phyloP scores from a whole-genome alignment of 2,113 vertebrate genomes.

The Panurus biarmicus region DNA sequence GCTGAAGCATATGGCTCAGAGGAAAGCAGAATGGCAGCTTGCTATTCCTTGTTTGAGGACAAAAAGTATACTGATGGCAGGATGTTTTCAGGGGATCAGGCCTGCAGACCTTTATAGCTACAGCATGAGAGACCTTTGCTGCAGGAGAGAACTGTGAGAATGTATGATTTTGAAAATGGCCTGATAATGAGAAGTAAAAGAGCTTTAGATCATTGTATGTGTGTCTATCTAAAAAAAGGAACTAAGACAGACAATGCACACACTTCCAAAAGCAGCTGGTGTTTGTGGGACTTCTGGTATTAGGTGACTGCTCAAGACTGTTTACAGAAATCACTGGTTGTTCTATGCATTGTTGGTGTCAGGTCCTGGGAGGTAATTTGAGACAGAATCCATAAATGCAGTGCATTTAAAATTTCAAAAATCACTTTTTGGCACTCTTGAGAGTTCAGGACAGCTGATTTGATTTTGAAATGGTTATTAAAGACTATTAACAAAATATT shows the following conservation, averaged over 20 bases:
- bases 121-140: not conserved
- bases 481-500: not conserved
- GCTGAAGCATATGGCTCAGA: not conserved
- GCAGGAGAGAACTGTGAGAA: not conserved
- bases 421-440: not conserved
- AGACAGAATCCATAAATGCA: not conserved
- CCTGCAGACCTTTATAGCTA: not conserved
- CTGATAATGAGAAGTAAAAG: not conserved
- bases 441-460: not conserved
- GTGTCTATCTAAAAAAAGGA: not conserved
- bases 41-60: constrained; percentile 16
- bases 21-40: constrained; percentile 10
- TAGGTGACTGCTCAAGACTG: not conserved
- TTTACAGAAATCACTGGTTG: not conserved
- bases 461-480: not conserved
- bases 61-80: not conserved
- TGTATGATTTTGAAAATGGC: not conserved
- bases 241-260: not conserved
- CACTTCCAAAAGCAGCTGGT: not conserved
- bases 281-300: not conserved
- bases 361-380: not conserved
- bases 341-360: not conserved
- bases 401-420: not conserved
- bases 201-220: not conserved
- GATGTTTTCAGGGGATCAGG: not conserved